Base-by-base conservation (phyloP, 1,140 invertebrate species). In the Lethrus apterus region DNA sequence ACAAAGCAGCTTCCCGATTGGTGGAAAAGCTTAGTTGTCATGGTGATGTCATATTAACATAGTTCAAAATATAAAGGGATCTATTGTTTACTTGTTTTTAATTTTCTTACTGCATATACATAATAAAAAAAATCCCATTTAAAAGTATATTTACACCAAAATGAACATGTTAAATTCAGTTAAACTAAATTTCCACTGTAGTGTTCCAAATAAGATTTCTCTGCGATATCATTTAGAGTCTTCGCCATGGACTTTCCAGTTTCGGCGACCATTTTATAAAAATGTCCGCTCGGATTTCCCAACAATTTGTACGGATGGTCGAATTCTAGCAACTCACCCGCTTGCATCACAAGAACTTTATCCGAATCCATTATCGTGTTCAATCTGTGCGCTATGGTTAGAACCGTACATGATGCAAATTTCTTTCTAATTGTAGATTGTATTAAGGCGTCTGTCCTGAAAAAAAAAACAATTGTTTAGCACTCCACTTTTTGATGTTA, bases 301-400 rank as follows among this genome's bases (percentile, higher is more conserved):
- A 44, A 13, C 15, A 44, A 34, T 11, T 4, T 32, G 18, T 44
- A 33, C 10, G 42, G 42, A 15, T 33, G 31, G n/a, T 44, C 42
- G 11, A 33, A 44, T 11, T 44, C 30, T 13, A 44, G 15, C 17
- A 34, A 18, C 8, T 13, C 33, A n/a, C 83, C 83, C 41, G 74
- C 71, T 46, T 84, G 78, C 69, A 86, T 73, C 0, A 84, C 79
- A 55, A 87, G 58, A 42, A 86, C 74, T 38, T 76, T 74, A 65
- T 83, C 77, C 34, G 71, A 79, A 55, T 88, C 83, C 72, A 87
- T 81, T 14, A 89, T 77, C 0, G 84, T 89, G 46, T 86, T 77
- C 4, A 89, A 65, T n/a, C 86, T 71, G 69, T 89, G 87, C 2
- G 86, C 86, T 35, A 90, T 87, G 0, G 87, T 90, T 10, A 89